A percentile compares a stretch with the other conserved stretches of the same genome.
These are phyloP conservation scores for Heliconius aoede DNA, from an alignment of 2,888 invertebrate genomes.

Conservation along the genomic window DNA sequence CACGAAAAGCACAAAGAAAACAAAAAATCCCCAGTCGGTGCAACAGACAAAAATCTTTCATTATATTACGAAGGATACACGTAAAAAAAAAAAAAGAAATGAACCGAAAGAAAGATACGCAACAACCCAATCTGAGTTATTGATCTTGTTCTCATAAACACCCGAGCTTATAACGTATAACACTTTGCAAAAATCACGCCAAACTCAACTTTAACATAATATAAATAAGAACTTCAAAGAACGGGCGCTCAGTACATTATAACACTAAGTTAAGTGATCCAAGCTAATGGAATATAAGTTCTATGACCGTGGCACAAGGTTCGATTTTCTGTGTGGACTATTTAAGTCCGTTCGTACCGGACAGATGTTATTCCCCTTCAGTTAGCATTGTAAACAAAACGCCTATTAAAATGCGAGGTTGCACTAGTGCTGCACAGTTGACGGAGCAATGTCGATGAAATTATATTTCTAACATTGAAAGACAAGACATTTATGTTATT, in stretches of 20 bases:
- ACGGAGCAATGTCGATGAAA: slow-evolving; percentile 31
- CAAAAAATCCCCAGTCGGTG: neutral
- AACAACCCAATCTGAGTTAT: slow-evolving; percentile 67
- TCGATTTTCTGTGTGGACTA: slow-evolving; percentile 51
- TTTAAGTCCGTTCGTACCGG: slow-evolving; percentile 45
- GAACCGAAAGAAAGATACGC: slow-evolving; percentile 55
- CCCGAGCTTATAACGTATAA: slow-evolving; percentile 36
- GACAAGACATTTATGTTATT: too few species aligned
- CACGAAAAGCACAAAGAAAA: neutral
- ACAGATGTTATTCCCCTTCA: slow-evolving; percentile 68
- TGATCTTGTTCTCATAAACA: slow-evolving; percentile 59
- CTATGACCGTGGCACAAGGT: slow-evolving; percentile 51
- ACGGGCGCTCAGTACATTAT: slow-evolving; percentile 40
- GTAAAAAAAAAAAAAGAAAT: slow-evolving; percentile 48
- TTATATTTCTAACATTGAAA: slow-evolving; percentile 8
- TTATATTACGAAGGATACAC: neutral
- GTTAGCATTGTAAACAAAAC: slow-evolving; percentile 81
- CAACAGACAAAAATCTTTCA: neutral
- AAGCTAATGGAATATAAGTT: slow-evolving; percentile 46
- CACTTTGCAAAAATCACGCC: slow-evolving; percentile 36
- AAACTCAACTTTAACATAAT: slow-evolving; percentile 46
- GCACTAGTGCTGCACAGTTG: slow-evolving; percentile 58
- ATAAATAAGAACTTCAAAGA: slow-evolving; percentile 36
- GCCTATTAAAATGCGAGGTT: slow-evolving; percentile 77
- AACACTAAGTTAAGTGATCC: slow-evolving; percentile 4